These are phyloP conservation scores for Eleutherodactylus coqui DNA, from an alignment of 2,797 vertebrate genomes.

Conservation along the genomic window DNA sequence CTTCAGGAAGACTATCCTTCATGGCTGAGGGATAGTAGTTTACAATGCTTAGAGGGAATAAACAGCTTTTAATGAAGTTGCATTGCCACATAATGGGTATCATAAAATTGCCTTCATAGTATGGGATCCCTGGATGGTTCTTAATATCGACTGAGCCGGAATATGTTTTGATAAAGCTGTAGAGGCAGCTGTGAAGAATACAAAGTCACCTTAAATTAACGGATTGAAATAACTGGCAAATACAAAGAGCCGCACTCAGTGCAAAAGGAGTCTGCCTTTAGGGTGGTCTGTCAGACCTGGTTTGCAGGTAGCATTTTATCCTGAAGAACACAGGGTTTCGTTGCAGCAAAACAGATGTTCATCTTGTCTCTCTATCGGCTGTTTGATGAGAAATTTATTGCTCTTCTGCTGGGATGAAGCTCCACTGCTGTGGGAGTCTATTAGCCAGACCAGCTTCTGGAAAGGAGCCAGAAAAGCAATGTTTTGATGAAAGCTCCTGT, in stretches of 20 bases:
- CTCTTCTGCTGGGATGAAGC: constrained; percentile 81
- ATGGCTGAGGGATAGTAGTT: constrained; percentile 77
- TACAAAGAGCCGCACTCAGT: constrained; percentile 70
- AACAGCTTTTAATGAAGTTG: constrained; percentile 87
- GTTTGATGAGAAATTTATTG: constrained; percentile 87
- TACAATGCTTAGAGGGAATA: constrained; percentile 83
- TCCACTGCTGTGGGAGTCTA: constrained; percentile 81
- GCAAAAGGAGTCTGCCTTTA: constrained; percentile 75
- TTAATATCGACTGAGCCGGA: constrained; percentile 81
- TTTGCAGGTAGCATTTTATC: constrained; percentile 73
- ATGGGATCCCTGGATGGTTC: constrained; percentile 81
- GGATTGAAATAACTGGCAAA: constrained; percentile 83
- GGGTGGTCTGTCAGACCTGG: constrained; percentile 81
- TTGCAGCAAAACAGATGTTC: constrained; percentile 87
- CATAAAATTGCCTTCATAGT: constrained; percentile 83
- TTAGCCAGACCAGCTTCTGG: constrained; percentile 81
- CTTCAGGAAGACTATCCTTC: constrained; percentile 70
- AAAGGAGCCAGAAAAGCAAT: constrained; percentile 76
- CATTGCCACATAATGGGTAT: constrained; percentile 83
- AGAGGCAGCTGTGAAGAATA: constrained; percentile 74
- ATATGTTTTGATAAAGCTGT: constrained; percentile 75
- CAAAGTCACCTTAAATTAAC: constrained; percentile 82
- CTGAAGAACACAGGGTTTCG: constrained; percentile 81
- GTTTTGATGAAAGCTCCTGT: constrained; percentile 81
- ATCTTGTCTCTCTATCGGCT: constrained; percentile 82